Evolutionary conservation across 2,113 vertebrate species (phyloP).

Genomic region (Sebastes schlegelii): DNA sequence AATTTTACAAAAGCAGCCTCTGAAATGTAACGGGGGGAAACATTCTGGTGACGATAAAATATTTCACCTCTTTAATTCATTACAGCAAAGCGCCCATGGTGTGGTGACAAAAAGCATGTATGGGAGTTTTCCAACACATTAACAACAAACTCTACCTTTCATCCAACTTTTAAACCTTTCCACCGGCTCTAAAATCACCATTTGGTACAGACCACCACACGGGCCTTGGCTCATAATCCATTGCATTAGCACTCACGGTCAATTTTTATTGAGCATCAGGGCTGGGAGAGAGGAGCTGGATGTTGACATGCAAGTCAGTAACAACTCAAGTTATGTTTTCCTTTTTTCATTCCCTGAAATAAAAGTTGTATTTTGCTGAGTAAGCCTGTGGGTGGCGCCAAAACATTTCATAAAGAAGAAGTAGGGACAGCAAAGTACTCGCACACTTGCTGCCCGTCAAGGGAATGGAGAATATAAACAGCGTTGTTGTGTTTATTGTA

Average conservation of each 20-base stretch:
- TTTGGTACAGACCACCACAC: neutral
- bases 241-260: neutral
- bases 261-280: neutral
- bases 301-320: neutral
- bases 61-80: neutral
- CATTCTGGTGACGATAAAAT: neutral
- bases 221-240: too few species aligned
- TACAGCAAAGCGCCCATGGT: neutral
- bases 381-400: constrained; percentile 56
- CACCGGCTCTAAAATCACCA: neutral
- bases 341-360: constrained; percentile 3
- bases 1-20: neutral
- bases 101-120: neutral
- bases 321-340: neutral
- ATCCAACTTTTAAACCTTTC: neutral
- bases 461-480: neutral
- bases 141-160: neutral
- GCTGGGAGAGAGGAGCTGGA: neutral
- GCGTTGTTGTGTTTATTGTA: neutral
- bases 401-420: constrained; percentile 6
- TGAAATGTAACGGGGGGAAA: neutral
- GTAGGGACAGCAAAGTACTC: neutral
- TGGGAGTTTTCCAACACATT: neutral
- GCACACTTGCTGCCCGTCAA: neutral
- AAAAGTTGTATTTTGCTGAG: constrained; percentile 3